phyloP scores from a whole-genome alignment of 2,888 invertebrate species.

The Meiosimyza decipiens region DNA sequence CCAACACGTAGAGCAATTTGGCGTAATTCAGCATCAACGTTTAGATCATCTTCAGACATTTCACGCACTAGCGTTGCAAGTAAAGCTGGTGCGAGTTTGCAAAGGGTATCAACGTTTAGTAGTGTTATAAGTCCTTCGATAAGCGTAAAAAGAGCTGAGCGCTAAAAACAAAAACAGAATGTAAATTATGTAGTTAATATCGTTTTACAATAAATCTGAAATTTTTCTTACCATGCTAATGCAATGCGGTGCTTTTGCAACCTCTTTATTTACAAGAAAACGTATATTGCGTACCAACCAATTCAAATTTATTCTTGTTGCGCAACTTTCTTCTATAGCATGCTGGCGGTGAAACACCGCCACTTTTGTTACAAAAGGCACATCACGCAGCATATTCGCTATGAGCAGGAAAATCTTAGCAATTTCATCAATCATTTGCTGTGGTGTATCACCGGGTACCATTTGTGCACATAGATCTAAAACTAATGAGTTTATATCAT shows the following conservation, averaged over 20 bases:
- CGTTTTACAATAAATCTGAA: conserved; percentile 19
- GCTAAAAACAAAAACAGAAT: conserved; percentile 68
- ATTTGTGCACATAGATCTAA: conserved; percentile 83
- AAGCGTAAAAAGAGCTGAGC: conserved; percentile 85
- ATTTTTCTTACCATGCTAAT: conserved; percentile 77
- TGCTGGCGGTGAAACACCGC: conserved; percentile 56
- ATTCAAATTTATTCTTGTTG: conserved; percentile 72
- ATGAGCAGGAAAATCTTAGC: conserved; percentile 77
- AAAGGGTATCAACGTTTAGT: conserved; percentile 72
- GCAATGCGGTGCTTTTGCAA: conserved; percentile 76
- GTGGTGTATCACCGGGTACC: conserved; percentile 73
- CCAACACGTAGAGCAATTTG: conserved; percentile 80
- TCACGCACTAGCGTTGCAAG: conserved; percentile 84
- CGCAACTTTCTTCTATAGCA: conserved; percentile 54
- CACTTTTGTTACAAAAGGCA: conserved; percentile 63
- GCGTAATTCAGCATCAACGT: conserved; percentile 71
- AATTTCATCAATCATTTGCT: conserved; percentile 79
- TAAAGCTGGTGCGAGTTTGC: conserved; percentile 73
- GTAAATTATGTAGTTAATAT: conserved; percentile 13
- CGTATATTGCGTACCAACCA: conserved; percentile 83
- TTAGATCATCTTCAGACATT: conserved; percentile 77
- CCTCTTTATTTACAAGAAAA: conserved; percentile 82
- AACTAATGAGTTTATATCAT: conserved; percentile 74
- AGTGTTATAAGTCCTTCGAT: conserved; percentile 79
- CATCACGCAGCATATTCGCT: conserved; percentile 73